Conservation (phyloP, 2,888 invertebrate species). For the Nesidiocoris tenuis region DNA sequence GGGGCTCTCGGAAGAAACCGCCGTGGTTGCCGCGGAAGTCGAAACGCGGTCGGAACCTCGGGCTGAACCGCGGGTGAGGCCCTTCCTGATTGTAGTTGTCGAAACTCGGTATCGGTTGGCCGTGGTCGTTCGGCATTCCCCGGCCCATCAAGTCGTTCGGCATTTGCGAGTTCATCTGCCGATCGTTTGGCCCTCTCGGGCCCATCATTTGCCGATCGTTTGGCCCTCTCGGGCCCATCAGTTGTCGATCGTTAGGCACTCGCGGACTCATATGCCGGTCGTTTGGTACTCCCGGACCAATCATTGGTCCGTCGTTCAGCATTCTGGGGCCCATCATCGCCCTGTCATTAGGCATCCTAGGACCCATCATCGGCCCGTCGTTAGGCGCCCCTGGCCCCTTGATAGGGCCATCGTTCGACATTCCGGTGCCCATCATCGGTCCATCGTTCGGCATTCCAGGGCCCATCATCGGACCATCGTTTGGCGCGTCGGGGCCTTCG, state of each 20-base stretch:
- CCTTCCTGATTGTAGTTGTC: not conserved
- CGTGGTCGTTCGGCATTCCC: not conserved
- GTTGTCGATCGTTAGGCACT: not conserved
- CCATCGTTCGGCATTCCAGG: not conserved
- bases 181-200: not conserved
- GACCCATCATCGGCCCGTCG: not conserved
- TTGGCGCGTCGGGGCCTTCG: not conserved
- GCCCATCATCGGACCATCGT: no score
- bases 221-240: not conserved
- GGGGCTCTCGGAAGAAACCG: no score
- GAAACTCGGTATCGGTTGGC: slow-evolving; percentile 28
- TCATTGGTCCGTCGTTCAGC: not conserved
- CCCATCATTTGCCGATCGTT: not conserved
- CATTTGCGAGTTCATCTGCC: not conserved
- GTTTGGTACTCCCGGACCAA: not conserved
- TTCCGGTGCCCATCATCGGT: not conserved
- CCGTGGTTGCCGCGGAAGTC: not conserved
- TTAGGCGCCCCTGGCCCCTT: not conserved
- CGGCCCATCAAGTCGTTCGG: not conserved
- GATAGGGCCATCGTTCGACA: not conserved
- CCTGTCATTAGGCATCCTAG: not conserved
- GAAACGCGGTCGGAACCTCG: slow-evolving; percentile 28
- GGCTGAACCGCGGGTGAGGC: slow-evolving; percentile 10
- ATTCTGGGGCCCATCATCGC: not conserved
- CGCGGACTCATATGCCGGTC: not conserved